Evolutionary conservation across 2,113 vertebrate genomes (phyloP).

Genomic region (Addax nasomaculatus): DNA sequence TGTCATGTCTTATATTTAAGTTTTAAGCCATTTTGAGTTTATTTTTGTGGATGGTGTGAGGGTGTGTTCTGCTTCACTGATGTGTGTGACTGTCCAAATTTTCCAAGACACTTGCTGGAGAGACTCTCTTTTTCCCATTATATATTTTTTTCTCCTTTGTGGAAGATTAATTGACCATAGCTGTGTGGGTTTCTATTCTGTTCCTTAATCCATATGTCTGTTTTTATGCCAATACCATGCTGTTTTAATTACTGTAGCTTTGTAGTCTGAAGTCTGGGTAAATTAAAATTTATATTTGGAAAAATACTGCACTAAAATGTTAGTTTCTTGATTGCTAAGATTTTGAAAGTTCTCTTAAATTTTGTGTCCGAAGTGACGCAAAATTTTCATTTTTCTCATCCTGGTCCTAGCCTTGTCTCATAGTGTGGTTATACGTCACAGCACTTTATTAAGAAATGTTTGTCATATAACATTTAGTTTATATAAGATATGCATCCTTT

Average conservation of each 20-base stretch:
- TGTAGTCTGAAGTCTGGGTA: not conserved
- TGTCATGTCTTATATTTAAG: not conserved
- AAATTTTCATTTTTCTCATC: not conserved
- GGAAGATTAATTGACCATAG: not conserved
- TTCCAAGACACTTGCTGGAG: not conserved
- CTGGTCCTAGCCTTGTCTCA: not conserved
- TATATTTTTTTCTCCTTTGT: not conserved
- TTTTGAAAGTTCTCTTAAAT: not conserved
- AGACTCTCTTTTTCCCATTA: not conserved
- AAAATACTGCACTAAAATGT: not conserved
- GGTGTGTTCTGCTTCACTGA: not conserved
- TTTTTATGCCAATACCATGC: not conserved
- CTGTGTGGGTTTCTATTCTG: not conserved
- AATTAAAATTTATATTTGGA: not conserved
- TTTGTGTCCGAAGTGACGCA: not conserved
- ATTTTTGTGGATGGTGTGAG: not conserved
- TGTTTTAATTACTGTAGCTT: not conserved
- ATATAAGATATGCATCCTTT: not conserved
- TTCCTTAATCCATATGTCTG: not conserved
- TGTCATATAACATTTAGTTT: not conserved
- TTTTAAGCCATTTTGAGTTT: not conserved
- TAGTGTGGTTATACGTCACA: not conserved
- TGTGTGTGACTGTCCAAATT: not conserved
- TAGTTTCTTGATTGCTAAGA: not conserved
- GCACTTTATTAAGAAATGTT: not conserved